Evolutionary conservation across 1,140 invertebrate species (phyloP), one percentile per base, ranked within the genome.

Genomic region (Anastrepha obliqua): DNA sequence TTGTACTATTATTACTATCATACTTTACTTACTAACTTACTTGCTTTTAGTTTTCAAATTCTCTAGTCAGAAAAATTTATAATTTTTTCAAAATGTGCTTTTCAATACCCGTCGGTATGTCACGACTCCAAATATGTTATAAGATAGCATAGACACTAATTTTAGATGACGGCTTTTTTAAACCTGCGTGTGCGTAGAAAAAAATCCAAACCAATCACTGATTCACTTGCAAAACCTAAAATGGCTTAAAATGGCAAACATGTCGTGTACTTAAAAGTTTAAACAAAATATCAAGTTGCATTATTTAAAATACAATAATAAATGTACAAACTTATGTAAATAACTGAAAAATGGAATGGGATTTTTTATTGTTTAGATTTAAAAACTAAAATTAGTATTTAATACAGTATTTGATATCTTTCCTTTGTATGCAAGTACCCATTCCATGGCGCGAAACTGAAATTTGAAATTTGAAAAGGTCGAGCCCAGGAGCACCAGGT

Each of bases 251-350:
- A 51, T 20, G 9, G 13, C 20, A 55, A 81, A 51, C 29, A 55
- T 44, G 20, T 81, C 74, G 51, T 55, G 74, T 81, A 55, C 20
- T n/a, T 47, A 81, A 81, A 55, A 29, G 55, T 9, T 29, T 55
- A 55, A 62, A n/a, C 4, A 74, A n/a, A 51, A 58, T 29, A 20
- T 17, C 74, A 81, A 3, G 74, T 58, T 20, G 47, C 51, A 81
- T 81, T 81, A 81, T 55, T 51, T n/a, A 29, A 29, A 29, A 55
- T 55, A 81, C 51, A 81, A 55, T 81, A 81, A 81, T 81, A 81
- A 81, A 81, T 81, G 74, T 81, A 81, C 74, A 81, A 81, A 81
- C 17, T 51, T 55, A 81, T 81, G 74, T 81, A 81, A 81, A 81
- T 81, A 81, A 47, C 74, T 58, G 44, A 81, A 17, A 51, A 81